These are phyloP conservation scores for Denticeps clupeoides DNA, from an alignment of 2,797 vertebrate genomes.

Conservation along the genomic window DNA sequence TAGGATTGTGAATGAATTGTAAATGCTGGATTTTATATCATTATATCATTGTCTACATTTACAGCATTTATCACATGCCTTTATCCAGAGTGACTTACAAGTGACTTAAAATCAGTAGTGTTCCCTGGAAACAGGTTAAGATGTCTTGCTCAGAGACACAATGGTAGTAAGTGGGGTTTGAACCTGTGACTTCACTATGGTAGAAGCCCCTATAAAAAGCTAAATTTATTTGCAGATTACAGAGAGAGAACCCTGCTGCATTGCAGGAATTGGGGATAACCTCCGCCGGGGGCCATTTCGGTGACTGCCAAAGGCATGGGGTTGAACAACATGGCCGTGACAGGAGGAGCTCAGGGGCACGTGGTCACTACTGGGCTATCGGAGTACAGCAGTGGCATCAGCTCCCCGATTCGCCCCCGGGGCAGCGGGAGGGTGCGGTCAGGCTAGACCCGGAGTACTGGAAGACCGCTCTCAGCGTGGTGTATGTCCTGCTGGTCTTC, in stretches of 20 bases:
- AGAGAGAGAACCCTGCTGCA: background rate
- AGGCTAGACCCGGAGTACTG: constrained; percentile 87
- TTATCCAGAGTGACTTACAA: too few relatives aligned
- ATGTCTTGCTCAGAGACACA: too few relatives aligned
- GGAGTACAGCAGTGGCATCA: constrained; percentile 59
- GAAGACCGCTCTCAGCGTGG: constrained; percentile 79
- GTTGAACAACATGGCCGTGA: constrained; percentile 38
- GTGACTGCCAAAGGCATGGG: constrained; percentile 62
- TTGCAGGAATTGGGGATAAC: constrained; percentile 41
- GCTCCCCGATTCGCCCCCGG: constrained; percentile 75
- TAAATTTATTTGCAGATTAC: background rate
- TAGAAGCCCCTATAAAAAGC: constrained; percentile 5
- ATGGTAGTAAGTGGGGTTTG: too few relatives aligned
- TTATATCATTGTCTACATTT: too few relatives aligned
- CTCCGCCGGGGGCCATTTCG: constrained; percentile 57
- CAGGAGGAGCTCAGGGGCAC: too few relatives aligned
- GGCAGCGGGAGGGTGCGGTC: constrained; percentile 70
- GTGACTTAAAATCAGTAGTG: too few relatives aligned
- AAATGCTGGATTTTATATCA: too few relatives aligned
- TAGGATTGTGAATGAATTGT: too few relatives aligned
- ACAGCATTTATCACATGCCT: too few relatives aligned
- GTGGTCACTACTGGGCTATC: too few relatives aligned
- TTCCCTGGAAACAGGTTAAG: too few relatives aligned
- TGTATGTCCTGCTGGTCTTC: constrained; percentile 87
- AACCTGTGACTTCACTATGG: too few relatives aligned